These are phyloP conservation scores for Piscicola geometra DNA, from an alignment of 2,888 invertebrate species.

Conservation along the genomic window DNA sequence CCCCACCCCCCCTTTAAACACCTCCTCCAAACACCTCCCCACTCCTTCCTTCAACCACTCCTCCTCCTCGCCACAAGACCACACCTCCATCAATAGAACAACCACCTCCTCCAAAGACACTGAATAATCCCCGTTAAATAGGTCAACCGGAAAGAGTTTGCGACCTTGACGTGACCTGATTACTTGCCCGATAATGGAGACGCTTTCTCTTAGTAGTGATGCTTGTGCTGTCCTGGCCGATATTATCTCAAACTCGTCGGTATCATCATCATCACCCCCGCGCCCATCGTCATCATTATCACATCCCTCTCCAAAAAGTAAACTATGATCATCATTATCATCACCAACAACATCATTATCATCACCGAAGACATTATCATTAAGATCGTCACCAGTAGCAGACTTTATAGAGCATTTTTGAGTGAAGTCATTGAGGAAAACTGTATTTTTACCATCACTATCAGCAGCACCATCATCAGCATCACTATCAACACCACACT, in stretches of 20 bases:
- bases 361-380: not conserved
- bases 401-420: no score
- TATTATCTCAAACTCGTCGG: not conserved
- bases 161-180: not conserved
- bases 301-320: not conserved
- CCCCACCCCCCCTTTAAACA: not conserved
- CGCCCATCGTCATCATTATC: not conserved
- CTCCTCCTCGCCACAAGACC: not conserved
- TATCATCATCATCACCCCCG: no score
- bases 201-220: not conserved
- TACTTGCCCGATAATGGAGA: not conserved
- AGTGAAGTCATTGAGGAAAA: no score
- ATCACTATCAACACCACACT: not conserved
- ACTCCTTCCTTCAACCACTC: not conserved
- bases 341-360: not conserved
- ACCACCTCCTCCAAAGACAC: slow-evolving; percentile 7
- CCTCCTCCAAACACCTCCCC: slow-evolving; percentile 1
- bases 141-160: slow-evolving; percentile 3
- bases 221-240: not conserved
- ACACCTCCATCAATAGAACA: not conserved
- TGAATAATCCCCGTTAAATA: not conserved
- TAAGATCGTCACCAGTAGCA: not conserved
- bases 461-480: not conserved
- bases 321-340: not conserved
- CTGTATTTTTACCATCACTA: not conserved